Base-by-base conservation (phyloP, 2,888 invertebrate species). In the Aphrophora alni region DNA sequence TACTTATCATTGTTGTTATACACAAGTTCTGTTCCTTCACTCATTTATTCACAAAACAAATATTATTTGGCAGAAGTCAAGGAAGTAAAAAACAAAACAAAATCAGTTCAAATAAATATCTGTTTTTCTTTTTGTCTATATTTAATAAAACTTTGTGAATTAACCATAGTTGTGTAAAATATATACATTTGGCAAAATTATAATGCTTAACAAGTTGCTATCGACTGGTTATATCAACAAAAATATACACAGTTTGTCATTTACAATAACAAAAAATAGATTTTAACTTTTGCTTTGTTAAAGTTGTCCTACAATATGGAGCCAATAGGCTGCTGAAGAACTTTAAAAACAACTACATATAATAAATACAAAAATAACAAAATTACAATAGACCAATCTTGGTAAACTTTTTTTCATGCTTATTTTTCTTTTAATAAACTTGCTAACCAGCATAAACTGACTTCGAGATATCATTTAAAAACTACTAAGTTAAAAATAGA, bases 131-230 rank as follows among this genome's bases (percentile, higher is more conserved):
- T 59, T 59, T 5, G 14, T 59, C n/a, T 3, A n/a, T 59, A 59
- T 14, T 59, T 21, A 59, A 59, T 5, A 59, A 21, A n/a, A 59
- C 21, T 59, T 21, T 59, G n/a, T 59, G 21, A 59, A 21, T 21
- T 3, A 59, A 44, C 44, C 17, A 44, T 21, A 12, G 21, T 21
- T 59, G 59, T 59, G 59, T 59, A 21, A 21, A 59, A 7, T 59
- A 59, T 59, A 59, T 59, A 59, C 59, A 59, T 59, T 59, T 59
- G 59, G 59, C 59, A 59, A 59, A 59, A 59, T 59, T 21, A 59
- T 33, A 21, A 10, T 44, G 5, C 59, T 12, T 59, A 59, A 59
- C 21, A 59, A 59, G 44, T 0, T 5, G 59, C 21, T 7, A 59
- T 59, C 59, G 21, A 12, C 59, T 59, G 21, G 10, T 59, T 21